Percentiles rank a stretch among this genome's conserved stretches.
Evolutionary conservation across 2,797 vertebrate genomes (phyloP).

Genomic region (Acrossocheilus wenchowensis): DNA sequence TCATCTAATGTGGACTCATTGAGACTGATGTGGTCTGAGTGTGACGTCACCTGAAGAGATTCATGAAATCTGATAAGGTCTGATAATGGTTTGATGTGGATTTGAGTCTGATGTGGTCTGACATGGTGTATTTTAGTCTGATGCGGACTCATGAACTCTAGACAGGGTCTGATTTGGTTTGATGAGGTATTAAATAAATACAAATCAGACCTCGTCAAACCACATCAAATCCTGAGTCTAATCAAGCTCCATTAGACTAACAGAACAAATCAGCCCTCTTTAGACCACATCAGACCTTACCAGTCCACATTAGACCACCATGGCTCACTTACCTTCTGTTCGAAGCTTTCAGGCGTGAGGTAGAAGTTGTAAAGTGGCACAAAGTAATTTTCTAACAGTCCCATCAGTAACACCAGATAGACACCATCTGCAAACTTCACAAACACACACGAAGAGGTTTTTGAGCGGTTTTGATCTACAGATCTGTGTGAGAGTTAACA

Average conservation of each 20-base stretch:
- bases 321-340: constrained; percentile 88
- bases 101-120: not conserved
- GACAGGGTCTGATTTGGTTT: not conserved
- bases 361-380: constrained; percentile 95
- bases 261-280: not conserved
- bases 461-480: not conserved
- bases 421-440: constrained; percentile 96
- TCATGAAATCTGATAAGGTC: not conserved
- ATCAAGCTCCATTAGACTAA: not conserved
- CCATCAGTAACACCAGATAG: constrained; percentile 95
- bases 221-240: not conserved
- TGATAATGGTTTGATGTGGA: not conserved
- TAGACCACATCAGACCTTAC: not conserved
- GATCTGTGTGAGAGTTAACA: not conserved
- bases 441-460: constrained; percentile 39
- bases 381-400: constrained; percentile 95
- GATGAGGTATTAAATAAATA: not conserved
- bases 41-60: not conserved
- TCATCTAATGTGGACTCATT: not conserved
- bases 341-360: constrained; percentile 94
- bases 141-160: not conserved
- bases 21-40: not conserved
- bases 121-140: not conserved
- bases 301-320: not conserved
- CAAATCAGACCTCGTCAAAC: not conserved